These are phyloP conservation scores for Sinotaia quadrata DNA, from an alignment of 2,888 invertebrate species.

Conservation along the genomic window DNA sequence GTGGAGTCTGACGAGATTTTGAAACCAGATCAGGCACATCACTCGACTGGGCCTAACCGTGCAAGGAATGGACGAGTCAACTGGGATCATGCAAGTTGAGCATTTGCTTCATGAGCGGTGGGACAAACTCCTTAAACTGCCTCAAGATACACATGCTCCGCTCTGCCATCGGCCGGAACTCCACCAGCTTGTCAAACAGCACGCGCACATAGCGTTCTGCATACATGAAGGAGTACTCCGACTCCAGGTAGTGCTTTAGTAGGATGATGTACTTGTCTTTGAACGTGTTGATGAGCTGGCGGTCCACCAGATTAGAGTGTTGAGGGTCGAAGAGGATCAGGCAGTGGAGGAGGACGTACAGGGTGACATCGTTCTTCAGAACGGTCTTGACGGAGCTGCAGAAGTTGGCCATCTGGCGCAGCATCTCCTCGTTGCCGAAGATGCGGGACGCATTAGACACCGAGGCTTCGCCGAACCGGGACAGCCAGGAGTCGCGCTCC, in stretches of 20 bases:
- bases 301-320: conserved; percentile 19
- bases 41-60: too few relatives aligned
- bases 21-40: too few relatives aligned
- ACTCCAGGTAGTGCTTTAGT: conserved; percentile 70
- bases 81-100: conserved; percentile 22
- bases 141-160: conserved; percentile 6
- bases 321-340: conserved; percentile 21
- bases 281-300: conserved; percentile 61
- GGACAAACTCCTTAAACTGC: conserved; percentile 11
- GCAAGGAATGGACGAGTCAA: too few relatives aligned
- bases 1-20: too few relatives aligned
- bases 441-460: conserved; percentile 79
- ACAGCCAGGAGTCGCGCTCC: conserved; percentile 90
- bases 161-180: conserved; percentile 13
- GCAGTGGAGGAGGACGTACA: conserved; percentile 81
- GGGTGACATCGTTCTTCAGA: conserved; percentile 85
- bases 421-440: conserved; percentile 61
- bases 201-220: conserved; percentile 23
- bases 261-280: conserved; percentile 74
- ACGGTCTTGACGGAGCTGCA: conserved; percentile 64
- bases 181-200: conserved; percentile 21
- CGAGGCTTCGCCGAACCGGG: conserved; percentile 79
- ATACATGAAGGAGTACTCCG: conserved; percentile 55
- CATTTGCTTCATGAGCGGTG: conserved; percentile 18
- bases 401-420: conserved; percentile 65